Conservation (phyloP, 2,888 invertebrate genomes). For the Ophioninae sp. region DNA sequence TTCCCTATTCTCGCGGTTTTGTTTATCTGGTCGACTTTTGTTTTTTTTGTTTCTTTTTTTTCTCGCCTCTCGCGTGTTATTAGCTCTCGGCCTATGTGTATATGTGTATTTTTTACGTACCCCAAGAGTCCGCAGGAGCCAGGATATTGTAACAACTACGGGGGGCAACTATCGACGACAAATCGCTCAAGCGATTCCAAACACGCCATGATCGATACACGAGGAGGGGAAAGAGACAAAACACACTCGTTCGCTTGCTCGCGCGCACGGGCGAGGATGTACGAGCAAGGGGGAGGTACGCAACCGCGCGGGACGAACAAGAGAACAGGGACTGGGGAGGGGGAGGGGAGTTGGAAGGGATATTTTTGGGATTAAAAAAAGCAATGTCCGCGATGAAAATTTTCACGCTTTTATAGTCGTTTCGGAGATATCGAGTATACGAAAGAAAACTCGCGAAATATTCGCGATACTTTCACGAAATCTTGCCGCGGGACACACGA, state of each 20-base stretch:
- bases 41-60: background rate
- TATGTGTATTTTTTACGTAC: conserved; percentile 33
- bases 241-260: conserved; percentile 38
- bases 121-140: conserved; percentile 47
- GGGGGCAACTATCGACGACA: conserved; percentile 58
- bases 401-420: background rate
- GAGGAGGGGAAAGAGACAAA: conserved; percentile 58
- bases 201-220: conserved; percentile 64
- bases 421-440: background rate
- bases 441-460: conserved; percentile 6
- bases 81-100: conserved; percentile 3
- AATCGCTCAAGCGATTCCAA: conserved; percentile 60
- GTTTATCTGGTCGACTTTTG: background rate
- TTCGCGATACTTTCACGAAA: conserved; percentile 5
- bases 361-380: conserved; percentile 38
- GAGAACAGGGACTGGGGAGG: conserved; percentile 8
- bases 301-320: conserved; percentile 41
- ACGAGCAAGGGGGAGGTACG: conserved; percentile 37
- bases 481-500: background rate
- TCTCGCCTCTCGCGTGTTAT: conserved; percentile 1
- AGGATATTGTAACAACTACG: conserved; percentile 43
- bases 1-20: conserved; percentile 7
- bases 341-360: conserved; percentile 18
- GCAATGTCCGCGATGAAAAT: conserved; percentile 22
- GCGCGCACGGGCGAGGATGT: conserved; percentile 21